These are phyloP conservation scores for Pseudanteris insignis DNA, from an alignment of 2,888 invertebrate species.

Conservation along the genomic window DNA sequence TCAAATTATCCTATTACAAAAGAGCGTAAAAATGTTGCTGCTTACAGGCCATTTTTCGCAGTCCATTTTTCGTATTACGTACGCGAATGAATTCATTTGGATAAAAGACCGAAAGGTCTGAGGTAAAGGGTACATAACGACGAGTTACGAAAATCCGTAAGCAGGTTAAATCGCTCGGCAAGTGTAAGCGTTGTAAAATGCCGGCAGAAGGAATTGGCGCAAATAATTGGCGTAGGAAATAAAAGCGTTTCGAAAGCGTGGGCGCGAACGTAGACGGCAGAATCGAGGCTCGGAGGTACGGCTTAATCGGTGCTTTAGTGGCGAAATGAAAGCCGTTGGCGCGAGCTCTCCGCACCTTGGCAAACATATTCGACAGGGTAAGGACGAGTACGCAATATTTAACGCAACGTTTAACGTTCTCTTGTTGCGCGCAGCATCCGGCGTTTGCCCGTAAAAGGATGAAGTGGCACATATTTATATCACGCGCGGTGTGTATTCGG, in stretches of 20 bases:
- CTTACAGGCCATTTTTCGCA: too few relatives aligned
- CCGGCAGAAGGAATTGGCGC: slow-evolving; percentile 13
- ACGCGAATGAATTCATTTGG: too few relatives aligned
- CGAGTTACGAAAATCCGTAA: slow-evolving; percentile 28
- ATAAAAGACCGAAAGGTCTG: slow-evolving; percentile 16
- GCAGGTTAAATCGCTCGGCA: slow-evolving; percentile 1
- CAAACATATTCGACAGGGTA: slow-evolving; percentile 34
- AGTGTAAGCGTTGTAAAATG: slow-evolving; percentile 16
- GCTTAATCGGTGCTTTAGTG: slow-evolving; percentile 43
- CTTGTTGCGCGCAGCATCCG: slow-evolving; percentile 33
- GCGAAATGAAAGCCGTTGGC: slow-evolving; percentile 40
- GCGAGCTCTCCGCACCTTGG: slow-evolving; percentile 25
- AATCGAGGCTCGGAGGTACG: too few relatives aligned
- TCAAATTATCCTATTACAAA: too few relatives aligned
- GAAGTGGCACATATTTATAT: slow-evolving; percentile 41
- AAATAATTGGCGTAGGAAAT: slow-evolving; percentile 30
- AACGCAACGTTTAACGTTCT: slow-evolving; percentile 53
- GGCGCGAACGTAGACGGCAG: too few relatives aligned
- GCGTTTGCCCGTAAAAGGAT: slow-evolving; percentile 44
- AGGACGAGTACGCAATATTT: slow-evolving; percentile 56
- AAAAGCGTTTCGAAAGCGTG: too few relatives aligned
- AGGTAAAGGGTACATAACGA: slow-evolving; percentile 19
- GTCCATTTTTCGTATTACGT: too few relatives aligned
- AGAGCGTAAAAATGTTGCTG: too few relatives aligned
- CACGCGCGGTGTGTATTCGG: slow-evolving; percentile 18